phyloP scores from a whole-genome alignment of 1,140 invertebrate genomes.

The Neodiprion virginianus region DNA sequence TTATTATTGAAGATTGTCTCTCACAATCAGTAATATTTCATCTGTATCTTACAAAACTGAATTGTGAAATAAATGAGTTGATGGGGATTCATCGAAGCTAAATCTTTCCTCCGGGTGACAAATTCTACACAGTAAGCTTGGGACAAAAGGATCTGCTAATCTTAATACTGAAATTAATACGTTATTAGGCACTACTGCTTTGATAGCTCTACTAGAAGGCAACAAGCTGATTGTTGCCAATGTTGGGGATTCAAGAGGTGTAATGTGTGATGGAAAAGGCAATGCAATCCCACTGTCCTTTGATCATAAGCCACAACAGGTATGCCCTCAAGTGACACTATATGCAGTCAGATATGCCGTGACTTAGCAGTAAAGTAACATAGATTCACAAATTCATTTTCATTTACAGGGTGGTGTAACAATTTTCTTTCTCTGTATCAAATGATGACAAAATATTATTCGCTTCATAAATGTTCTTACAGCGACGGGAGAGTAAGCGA shows the following conservation, averaged over 20 bases:
- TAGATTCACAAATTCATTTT: too few species aligned
- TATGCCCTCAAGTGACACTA: conserved; percentile 52
- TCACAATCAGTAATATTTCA: too few species aligned
- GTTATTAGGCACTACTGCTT: conserved; percentile 82
- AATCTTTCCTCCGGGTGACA: background rate
- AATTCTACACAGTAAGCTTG: background rate
- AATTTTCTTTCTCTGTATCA: too few species aligned
- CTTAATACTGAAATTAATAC: conserved; percentile 7
- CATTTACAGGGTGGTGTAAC: too few species aligned
- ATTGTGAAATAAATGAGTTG: too few species aligned
- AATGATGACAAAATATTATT: background rate
- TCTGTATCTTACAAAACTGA: too few species aligned
- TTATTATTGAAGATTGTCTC: too few species aligned
- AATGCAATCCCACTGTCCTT: conserved; percentile 92
- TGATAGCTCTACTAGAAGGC: conserved; percentile 86
- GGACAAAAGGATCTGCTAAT: background rate
- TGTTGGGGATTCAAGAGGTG: conserved; percentile 94
- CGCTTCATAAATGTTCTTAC: conserved; percentile 36
- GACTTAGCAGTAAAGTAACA: too few species aligned
- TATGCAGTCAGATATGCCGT: too few species aligned
- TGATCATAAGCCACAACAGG: conserved; percentile 96
- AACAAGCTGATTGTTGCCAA: conserved; percentile 89
- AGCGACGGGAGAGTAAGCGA: conserved; percentile 84
- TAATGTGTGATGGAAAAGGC: conserved; percentile 91
- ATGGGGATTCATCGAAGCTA: too few species aligned